Conservation (phyloP, 2,888 invertebrate species). For the Cephus sareptanus region DNA sequence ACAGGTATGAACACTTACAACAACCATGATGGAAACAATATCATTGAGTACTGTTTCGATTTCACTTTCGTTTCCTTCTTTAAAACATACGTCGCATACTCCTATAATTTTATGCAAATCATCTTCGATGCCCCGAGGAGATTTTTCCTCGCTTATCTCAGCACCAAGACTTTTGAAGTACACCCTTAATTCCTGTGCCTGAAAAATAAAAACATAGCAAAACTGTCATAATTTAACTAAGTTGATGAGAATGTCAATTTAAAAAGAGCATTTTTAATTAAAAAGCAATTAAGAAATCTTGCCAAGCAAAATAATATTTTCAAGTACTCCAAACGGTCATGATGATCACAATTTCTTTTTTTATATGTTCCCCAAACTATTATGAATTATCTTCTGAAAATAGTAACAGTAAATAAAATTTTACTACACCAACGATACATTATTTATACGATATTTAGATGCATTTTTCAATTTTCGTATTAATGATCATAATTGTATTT, state of each 20-base stretch:
- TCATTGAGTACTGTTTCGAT: conserved; percentile 95
- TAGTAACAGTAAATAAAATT: neutral
- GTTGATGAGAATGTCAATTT: neutral
- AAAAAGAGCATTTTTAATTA: neutral
- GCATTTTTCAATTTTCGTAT: neutral
- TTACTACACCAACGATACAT: neutral
- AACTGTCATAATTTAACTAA: neutral
- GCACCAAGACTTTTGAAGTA: conserved; percentile 95
- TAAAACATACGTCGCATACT: conserved; percentile 92
- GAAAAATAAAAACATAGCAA: conserved; percentile 22
- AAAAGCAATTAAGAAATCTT: too few relatives aligned
- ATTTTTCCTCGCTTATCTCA: conserved; percentile 92
- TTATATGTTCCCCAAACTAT: neutral
- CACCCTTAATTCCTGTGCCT: conserved; percentile 88
- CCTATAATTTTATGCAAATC: conserved; percentile 95
- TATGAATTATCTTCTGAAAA: neutral
- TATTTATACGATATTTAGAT: neutral
- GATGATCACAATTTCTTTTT: neutral
- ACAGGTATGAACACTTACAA: conserved; percentile 69
- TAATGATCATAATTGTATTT: neutral
- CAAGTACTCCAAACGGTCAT: neutral
- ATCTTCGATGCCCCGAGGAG: conserved; percentile 89
- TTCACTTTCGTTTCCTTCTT: conserved; percentile 86
- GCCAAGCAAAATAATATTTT: too few relatives aligned
- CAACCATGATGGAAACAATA: conserved; percentile 94